Base-by-base conservation (phyloP, 2,888 invertebrate species). In the Parnassius smintheus region DNA sequence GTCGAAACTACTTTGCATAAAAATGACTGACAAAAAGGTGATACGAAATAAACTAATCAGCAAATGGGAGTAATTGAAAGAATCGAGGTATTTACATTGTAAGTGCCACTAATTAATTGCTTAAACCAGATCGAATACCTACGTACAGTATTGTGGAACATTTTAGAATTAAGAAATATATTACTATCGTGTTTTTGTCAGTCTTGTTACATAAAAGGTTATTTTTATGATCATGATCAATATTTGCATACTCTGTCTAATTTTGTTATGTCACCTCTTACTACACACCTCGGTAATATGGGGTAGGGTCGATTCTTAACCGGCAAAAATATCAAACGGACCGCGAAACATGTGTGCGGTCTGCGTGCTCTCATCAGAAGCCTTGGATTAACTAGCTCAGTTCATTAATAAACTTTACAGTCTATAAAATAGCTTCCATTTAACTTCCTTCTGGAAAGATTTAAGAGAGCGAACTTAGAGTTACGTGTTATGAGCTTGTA, bases 11-110 rank as follows among this genome's bases (percentile, higher is more conserved):
- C 59, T 55, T 62, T 54, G 50, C 59, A 53, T 64, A 63, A 63
- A 63, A 58, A 42, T 50, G 22, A 54, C 53, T 13, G 9, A 45
- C 62, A 50, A 49, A 59, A 59, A 46, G 46, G 35, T 52, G 51
- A 59, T 59, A 59, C 44, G 12, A 53, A 51, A 45, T 56, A 13
- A 55, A 54, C 54, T 46, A 59, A 64, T 59, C 63, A 59, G 56
- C 59, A 64, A 64, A 64, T 64, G 63, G 59, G 55, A 54, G 54
- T 49, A 50, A 45, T 52, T 41, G 56, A 51, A 63, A 63, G 50
- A 59, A 56, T 59, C 59, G 42, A 49, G 4, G 41, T 18, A 63
- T 63, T 63, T 55, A 59, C 63, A 59, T 64, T 59, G 56, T 59
- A 64, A 56, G 46, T 56, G 48, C 44, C 12, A 9, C 48, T 50